phyloP scores from a whole-genome alignment of 23 tunicate species.

The Halocynthia aurantium region DNA sequence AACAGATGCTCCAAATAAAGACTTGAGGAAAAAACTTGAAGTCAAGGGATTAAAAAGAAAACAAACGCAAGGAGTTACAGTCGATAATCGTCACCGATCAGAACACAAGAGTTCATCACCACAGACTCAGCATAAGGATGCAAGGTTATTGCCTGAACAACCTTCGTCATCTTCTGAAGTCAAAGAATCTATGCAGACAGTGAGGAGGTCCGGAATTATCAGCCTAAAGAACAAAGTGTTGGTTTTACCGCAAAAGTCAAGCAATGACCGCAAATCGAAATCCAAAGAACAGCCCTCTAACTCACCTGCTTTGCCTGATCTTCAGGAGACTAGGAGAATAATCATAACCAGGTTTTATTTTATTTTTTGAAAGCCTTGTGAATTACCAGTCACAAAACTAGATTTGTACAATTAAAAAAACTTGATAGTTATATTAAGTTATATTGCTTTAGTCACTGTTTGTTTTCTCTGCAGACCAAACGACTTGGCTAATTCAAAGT shows the following conservation, averaged over 20 bases:
- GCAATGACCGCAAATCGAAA: neutral
- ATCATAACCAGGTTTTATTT: neutral
- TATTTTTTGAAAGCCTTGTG: neutral
- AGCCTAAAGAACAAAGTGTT: neutral
- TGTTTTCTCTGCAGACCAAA: too few relatives aligned
- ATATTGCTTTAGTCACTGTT: too few relatives aligned
- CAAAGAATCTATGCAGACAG: neutral
- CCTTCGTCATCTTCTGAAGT: too few relatives aligned
- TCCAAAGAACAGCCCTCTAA: neutral
- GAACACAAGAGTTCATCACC: neutral
- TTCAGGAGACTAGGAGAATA: slow-evolving; percentile 4
- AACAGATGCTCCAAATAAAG: neutral
- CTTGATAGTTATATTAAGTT: too few relatives aligned
- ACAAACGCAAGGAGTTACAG: neutral
- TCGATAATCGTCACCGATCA: neutral
- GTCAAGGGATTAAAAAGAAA: neutral
- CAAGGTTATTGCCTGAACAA: too few relatives aligned
- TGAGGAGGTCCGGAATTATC: neutral
- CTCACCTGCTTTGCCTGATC: neutral
- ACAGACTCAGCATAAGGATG: neutral
- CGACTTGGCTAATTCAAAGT: too few relatives aligned
- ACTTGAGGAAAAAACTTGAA: slow-evolving; percentile 15
- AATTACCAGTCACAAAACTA: too few relatives aligned
- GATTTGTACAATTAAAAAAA: too few relatives aligned
- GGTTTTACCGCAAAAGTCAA: neutral